Evolutionary conservation across 2,888 invertebrate genomes (phyloP), one percentile per base, ranked within the genome.

Genomic region (Gymnocheta viridis): DNA sequence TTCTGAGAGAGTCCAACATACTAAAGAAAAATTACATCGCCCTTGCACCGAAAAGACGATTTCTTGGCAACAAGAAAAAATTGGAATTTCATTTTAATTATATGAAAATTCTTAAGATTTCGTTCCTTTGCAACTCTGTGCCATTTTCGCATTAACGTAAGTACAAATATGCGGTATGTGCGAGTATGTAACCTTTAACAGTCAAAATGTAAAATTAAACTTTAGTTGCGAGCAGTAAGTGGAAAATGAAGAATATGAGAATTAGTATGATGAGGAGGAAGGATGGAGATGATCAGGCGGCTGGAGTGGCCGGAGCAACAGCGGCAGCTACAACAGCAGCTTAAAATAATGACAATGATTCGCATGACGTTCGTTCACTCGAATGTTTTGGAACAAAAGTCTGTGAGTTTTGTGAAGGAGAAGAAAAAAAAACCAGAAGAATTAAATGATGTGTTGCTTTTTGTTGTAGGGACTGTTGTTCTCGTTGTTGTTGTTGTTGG

Each of bases 171-270:
- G 80, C 67, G 72, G 77, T 81, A 81, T 84, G 81, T 78, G 84
- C 84, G 81, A 77, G 77, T 84, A 84, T 81, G 81, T 84, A 84
- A 84, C 84, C 84, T 84, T 84, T 84, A 84, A 84, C 81, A 84
- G 84, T 69, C 84, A 84, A 84, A 62, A 73, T 81, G 84, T 81
- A 84, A 84, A 84, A 84, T 81, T 81, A 73, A 73, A 73, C 29
- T 77, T 66, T 62, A 64, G 56, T 47, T 70, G 70, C n/a, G 78
- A 44, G 44, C 44, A 17, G 44, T 35, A 56, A 14, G 44, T 27
- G 10, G 62, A 70, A 60, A 41, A 6, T 47, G 22, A 62, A 54
- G 44, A 62, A 64, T 74, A 62, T 74, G 41, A 74, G 54, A 49
- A 73, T 72, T n/a, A 51, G 24, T 51, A 35, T 64, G 49, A 78